Conservation (phyloP, 2,797 vertebrate genomes). For the Girardinus metallicus region DNA sequence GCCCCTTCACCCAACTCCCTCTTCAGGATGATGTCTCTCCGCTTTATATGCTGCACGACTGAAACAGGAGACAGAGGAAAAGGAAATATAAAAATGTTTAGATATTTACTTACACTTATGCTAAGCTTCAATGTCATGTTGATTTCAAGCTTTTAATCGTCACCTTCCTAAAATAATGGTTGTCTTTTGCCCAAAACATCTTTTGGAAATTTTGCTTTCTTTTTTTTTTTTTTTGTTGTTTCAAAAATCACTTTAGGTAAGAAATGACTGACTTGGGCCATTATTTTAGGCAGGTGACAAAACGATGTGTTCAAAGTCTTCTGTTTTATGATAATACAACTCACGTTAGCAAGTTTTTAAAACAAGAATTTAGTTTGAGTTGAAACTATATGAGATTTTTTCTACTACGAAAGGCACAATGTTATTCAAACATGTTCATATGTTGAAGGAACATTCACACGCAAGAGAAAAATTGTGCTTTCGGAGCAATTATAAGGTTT, state of each 20-base stretch:
- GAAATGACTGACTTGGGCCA: too few relatives aligned
- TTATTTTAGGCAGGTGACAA: too few relatives aligned
- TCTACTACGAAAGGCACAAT: not conserved
- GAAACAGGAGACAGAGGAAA: conserved; percentile 11
- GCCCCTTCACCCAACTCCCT: conserved; percentile 96
- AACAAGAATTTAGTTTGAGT: not conserved
- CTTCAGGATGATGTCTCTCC: conserved; percentile 96
- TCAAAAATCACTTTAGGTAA: too few relatives aligned
- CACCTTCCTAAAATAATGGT: too few relatives aligned
- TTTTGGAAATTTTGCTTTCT: too few relatives aligned
- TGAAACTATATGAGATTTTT: not conserved
- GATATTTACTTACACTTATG: not conserved
- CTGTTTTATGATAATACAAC: not conserved
- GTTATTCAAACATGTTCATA: not conserved
- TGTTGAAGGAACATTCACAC: not conserved
- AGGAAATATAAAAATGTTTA: not conserved
- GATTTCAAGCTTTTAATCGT: not conserved
- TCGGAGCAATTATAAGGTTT: not conserved
- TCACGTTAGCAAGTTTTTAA: not conserved
- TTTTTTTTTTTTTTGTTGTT: too few relatives aligned
- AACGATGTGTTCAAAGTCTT: not conserved
- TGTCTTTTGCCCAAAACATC: too few relatives aligned
- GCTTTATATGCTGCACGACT: conserved; percentile 97
- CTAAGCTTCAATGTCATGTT: not conserved
- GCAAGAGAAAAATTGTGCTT: not conserved